Base-by-base conservation (phyloP, 2,797 vertebrate species). In the Melanotaenia parkinsoni region DNA sequence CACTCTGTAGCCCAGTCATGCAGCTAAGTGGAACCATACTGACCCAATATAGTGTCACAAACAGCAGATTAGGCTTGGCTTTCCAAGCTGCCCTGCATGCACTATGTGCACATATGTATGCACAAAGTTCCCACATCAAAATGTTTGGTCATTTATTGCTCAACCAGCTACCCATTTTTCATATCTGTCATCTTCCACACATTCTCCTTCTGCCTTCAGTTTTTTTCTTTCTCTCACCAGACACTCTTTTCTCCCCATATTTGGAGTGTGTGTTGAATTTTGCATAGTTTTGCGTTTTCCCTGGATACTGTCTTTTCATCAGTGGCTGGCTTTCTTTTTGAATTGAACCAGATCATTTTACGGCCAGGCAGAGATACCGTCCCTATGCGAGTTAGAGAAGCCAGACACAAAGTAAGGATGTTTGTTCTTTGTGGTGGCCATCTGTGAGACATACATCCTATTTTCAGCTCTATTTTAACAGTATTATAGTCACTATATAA, bases 291-390 rank as follows among this genome's bases (percentile, higher is more conserved):
- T 72, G 61, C 67, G 82, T 90, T 91, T 88, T 89, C 89, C 86
- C 90, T 89, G 85, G 91, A 91, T 86, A 90, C 90, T 86, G 84
- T 86, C 88, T 89, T 94, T 93, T 93, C 90, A 92, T 84, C 91
- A 89, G 85, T 74, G 82, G 69, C 86, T 83, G 84, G 51, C 81
- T 88, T 91, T 89, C 43, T 77, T 73, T 88, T 90, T 89, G 81
- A 87, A 87, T 79, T 86, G 89, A 91, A 90, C 85, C 89, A 91
- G 85, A 92, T 92, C 86, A 75, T 76, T 90, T 90, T 90, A 85
- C 78, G 14, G 66, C 65, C 71, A 79, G 86, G 83, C 86, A 85
- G 77, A 89, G 86, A 91, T 93, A 76, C 54, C 80, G 84, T 85
- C 81, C 87, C 66, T 73, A 65, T 86, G 86, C 80, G 75, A 66